Evolutionary conservation across 2,888 invertebrate species (phyloP).

Genomic region (Notodonta dromedarius): DNA sequence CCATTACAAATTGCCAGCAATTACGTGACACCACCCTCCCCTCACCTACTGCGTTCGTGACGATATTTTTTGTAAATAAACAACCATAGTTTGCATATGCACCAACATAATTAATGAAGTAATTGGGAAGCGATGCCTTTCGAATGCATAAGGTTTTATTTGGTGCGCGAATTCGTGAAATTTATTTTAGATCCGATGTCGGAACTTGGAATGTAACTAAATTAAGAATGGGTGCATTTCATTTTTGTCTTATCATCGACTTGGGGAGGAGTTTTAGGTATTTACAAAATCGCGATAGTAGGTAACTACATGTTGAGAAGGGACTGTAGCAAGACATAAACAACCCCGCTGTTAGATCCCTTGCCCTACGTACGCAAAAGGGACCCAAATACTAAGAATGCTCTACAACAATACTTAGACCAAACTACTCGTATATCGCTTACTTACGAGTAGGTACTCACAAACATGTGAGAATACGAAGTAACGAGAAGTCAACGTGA

Average conservation of each 20-base stretch:
- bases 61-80: conserved; percentile 57
- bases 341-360: neutral
- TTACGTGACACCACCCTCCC: conserved; percentile 74
- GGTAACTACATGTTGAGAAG: neutral
- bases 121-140: neutral
- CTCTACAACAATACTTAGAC: neutral
- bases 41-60: conserved; percentile 59
- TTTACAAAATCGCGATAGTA: neutral
- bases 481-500: conserved; percentile 20
- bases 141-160: too few relatives aligned
- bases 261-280: too few relatives aligned
- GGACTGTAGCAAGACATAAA: neutral
- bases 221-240: too few relatives aligned
- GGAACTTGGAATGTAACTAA: too few relatives aligned
- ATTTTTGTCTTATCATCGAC: too few relatives aligned
- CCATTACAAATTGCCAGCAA: conserved; percentile 81
- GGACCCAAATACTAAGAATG: neutral
- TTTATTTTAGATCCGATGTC: too few relatives aligned
- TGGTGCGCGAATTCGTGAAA: too few relatives aligned
- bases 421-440: neutral
- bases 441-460: neutral
- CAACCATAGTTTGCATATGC: conserved; percentile 51
- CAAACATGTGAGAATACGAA: conserved; percentile 16
- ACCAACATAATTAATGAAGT: conserved; percentile 42
- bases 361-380: neutral